phyloP scores from a whole-genome alignment of 2,888 invertebrate genomes.

The Tricholauxania praeusta region DNA sequence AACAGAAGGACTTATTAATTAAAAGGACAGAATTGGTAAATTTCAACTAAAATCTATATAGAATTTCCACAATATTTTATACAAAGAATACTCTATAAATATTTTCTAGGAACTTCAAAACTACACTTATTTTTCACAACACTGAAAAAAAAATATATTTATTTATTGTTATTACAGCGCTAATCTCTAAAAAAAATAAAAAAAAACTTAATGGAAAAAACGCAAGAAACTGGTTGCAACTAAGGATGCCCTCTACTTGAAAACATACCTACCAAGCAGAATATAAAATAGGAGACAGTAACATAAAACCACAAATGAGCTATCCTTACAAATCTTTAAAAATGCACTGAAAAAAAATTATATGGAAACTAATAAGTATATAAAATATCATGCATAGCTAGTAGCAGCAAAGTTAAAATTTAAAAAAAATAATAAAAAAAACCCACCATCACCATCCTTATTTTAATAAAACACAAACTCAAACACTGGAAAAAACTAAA shows the following conservation, averaged over 20 bases:
- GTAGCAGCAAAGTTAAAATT: neutral
- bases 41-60: no score
- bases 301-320: conserved; percentile 17
- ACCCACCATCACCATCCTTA: neutral
- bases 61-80: no score
- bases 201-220: conserved; percentile 31
- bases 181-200: conserved; percentile 43
- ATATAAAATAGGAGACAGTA: conserved; percentile 25
- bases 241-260: conserved; percentile 19
- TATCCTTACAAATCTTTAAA: neutral
- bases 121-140: no score
- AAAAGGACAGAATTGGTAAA: no score
- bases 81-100: no score
- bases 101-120: no score
- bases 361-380: neutral
- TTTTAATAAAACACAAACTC: neutral
- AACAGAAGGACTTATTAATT: no score
- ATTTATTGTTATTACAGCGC: conserved; percentile 44
- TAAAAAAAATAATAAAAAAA: neutral
- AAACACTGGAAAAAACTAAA: conserved; percentile 1
- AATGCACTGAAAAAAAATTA: conserved; percentile 22
- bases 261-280: neutral
- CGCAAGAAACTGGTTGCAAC: conserved; percentile 38
- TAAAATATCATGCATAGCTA: neutral
- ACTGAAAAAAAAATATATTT: no score